These are phyloP conservation scores for Bradypodion pumilum DNA, from an alignment of 2,797 vertebrate genomes.

Conservation along the genomic window DNA sequence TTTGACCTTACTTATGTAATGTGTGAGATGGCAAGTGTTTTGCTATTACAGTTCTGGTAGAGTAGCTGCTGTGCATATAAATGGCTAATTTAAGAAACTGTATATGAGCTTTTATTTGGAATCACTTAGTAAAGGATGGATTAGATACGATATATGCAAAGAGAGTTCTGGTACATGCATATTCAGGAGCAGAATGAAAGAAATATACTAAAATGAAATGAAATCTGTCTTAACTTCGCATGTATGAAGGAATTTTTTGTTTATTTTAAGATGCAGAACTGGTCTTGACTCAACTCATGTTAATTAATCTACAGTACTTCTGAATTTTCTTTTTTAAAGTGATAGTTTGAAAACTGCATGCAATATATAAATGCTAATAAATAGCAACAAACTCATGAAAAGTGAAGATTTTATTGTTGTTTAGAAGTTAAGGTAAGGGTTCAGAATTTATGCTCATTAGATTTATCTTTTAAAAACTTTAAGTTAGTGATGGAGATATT, in stretches of 20 bases:
- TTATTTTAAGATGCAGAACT: not conserved
- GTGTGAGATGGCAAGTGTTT: constrained; percentile 2
- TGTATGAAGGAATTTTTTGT: not conserved
- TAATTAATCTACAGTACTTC: not conserved
- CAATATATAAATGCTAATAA: not conserved
- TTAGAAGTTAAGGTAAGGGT: not conserved
- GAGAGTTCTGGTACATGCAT: not conserved
- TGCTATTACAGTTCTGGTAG: not conserved
- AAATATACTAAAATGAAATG: not conserved
- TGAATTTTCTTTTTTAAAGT: not conserved
- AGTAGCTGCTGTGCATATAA: constrained; percentile 21
- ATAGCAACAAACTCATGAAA: not conserved
- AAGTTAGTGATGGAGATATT: too few relatives aligned
- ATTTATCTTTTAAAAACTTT: too few relatives aligned
- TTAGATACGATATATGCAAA: constrained; percentile 10
- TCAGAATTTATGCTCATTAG: not conserved
- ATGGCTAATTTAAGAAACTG: constrained; percentile 9
- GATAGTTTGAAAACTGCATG: not conserved
- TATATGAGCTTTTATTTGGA: constrained; percentile 24
- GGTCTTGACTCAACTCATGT: not conserved
- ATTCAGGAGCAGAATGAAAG: not conserved
- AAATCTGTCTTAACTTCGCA: not conserved
- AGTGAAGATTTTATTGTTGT: not conserved
- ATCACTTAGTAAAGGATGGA: constrained; percentile 4
- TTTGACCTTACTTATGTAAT: constrained; percentile 17